Conservation (phyloP, 2,113 vertebrate genomes). For the Platichthys flesus region DNA sequence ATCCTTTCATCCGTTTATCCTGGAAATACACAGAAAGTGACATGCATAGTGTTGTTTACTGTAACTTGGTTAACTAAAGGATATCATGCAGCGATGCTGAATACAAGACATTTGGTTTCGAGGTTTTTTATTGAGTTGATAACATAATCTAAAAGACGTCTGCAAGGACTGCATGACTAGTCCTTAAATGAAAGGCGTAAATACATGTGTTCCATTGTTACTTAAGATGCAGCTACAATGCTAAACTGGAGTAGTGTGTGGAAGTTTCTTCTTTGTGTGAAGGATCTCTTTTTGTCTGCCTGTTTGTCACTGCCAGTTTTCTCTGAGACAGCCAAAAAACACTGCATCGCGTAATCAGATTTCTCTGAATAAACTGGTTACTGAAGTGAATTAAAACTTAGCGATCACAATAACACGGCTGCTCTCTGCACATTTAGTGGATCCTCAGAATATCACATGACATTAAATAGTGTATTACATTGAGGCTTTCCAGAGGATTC, state of each 20-base stretch:
- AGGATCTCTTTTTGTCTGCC: not conserved
- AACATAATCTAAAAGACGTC: too few relatives aligned
- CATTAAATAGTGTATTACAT: not conserved
- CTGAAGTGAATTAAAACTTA: not conserved
- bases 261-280: not conserved
- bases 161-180: not conserved
- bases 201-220: not conserved
- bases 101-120: too few relatives aligned
- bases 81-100: too few relatives aligned
- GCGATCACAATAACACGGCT: not conserved
- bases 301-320: not conserved
- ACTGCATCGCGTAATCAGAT: not conserved
- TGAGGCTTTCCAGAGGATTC: not conserved
- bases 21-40: not conserved
- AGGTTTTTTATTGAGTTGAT: too few relatives aligned
- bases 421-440: too few relatives aligned
- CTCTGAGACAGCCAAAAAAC: not conserved
- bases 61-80: too few relatives aligned
- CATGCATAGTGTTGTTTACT: too few relatives aligned
- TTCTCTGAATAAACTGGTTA: not conserved
- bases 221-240: not conserved
- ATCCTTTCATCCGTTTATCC: constrained; percentile 84
- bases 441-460: not conserved
- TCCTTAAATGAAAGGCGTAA: not conserved
- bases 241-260: not conserved